Evolutionary conservation across 1,140 invertebrate genomes (phyloP).

Genomic region (Listronotus bonariensis): DNA sequence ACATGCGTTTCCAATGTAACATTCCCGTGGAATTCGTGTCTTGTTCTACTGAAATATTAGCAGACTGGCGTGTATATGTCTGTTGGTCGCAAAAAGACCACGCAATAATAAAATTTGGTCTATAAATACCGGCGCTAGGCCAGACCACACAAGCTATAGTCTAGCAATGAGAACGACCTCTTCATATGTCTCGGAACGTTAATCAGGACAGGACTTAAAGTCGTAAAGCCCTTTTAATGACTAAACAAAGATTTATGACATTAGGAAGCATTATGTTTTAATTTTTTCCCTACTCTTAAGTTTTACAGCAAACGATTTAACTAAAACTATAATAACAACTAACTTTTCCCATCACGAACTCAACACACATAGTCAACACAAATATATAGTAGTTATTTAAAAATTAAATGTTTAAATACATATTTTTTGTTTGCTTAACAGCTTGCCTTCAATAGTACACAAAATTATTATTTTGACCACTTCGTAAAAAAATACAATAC

Average conservation of each 20-base stretch:
- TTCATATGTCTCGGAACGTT: conserved; percentile 18
- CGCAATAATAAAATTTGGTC: conserved; percentile 13
- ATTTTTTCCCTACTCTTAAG: too few species aligned
- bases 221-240: background rate
- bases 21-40: background rate
- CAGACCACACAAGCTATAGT: conserved; percentile 27
- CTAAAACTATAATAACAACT: too few species aligned
- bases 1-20: conserved; percentile 10
- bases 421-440: too few species aligned
- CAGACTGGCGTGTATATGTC: conserved; percentile 25
- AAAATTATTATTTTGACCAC: too few species aligned
- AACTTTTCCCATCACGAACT: too few species aligned
- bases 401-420: too few species aligned
- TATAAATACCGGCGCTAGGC: conserved; percentile 34
- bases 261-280: too few species aligned
- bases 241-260: background rate
- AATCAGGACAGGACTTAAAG: background rate
- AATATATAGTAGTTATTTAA: too few species aligned
- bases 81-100: conserved; percentile 21
- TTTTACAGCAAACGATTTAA: too few species aligned
- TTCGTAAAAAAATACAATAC: too few species aligned
- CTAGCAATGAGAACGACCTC: conserved; percentile 26
- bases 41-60: conserved; percentile 21
- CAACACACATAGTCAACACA: too few species aligned
- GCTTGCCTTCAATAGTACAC: too few species aligned